Evolutionary conservation across 37 sponge, comb jelly and placozoan genomes (phyloP).

Genomic region (Chondrosia reniformis): DNA sequence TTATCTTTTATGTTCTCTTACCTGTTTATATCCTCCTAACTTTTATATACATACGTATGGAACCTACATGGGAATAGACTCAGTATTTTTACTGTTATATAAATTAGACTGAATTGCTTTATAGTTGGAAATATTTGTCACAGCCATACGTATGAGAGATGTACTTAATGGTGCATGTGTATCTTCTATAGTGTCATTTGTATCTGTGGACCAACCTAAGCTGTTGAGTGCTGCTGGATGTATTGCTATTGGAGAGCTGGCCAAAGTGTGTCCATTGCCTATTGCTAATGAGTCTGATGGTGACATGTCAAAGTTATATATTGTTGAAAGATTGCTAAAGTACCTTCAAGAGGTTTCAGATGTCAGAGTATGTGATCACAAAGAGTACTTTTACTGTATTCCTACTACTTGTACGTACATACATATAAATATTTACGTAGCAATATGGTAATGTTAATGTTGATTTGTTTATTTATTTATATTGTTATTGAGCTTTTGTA

Average conservation of each 20-base stretch:
- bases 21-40: too few species aligned
- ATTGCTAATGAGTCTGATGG: neutral
- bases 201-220: neutral
- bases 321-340: conserved; percentile 17
- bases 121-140: too few species aligned
- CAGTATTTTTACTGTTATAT: too few species aligned
- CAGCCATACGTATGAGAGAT: too few species aligned
- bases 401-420: neutral
- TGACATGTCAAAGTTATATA: neutral
- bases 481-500: neutral
- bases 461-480: neutral
- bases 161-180: too few species aligned
- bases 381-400: neutral
- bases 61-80: too few species aligned
- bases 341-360: conserved; percentile 19
- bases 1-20: too few species aligned
- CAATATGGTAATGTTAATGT: too few species aligned
- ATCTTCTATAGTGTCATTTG: neutral
- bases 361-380: conserved; percentile 26
- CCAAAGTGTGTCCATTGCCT: conserved; percentile 50
- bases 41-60: too few species aligned
- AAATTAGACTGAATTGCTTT: too few species aligned
- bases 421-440: too few species aligned
- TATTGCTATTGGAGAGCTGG: conserved; percentile 40
- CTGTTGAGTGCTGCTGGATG: conserved; percentile 32